A percentile compares a stretch with the other conserved stretches of the same genome.
Evolutionary conservation across 2,888 invertebrate genomes (phyloP).

Genomic region (Aphrophora alni): DNA sequence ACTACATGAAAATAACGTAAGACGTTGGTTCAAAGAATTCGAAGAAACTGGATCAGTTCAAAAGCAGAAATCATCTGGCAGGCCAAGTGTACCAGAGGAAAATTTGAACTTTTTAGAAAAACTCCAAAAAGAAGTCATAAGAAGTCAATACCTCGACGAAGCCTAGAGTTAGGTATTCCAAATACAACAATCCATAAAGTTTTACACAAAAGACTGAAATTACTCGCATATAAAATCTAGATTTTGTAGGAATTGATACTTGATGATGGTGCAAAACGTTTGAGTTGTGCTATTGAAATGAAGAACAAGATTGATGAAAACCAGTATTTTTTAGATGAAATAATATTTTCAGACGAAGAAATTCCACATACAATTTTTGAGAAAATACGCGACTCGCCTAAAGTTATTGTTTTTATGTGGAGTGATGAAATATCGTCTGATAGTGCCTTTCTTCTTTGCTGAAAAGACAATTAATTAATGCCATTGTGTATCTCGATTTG

Average conservation of each 20-base stretch:
- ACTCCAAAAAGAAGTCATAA: neutral
- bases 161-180: no score
- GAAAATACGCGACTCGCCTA: neutral
- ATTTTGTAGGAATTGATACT: neutral
- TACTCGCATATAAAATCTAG: neutral
- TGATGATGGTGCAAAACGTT: neutral
- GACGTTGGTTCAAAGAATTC: neutral
- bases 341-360: neutral
- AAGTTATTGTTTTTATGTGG: neutral
- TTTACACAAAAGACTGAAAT: neutral
- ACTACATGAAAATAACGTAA: neutral
- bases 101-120: neutral
- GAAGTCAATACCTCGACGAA: neutral
- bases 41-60: conserved; percentile 9
- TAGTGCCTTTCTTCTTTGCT: no score
- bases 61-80: neutral
- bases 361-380: no score
- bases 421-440: no score
- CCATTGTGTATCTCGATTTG: neutral
- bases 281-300: neutral
- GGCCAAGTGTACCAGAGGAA: neutral
- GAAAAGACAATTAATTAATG: neutral
- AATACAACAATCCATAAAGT: neutral
- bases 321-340: neutral
- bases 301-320: neutral